Evolutionary conservation across 2,888 invertebrate species (phyloP), one percentile per base, ranked within the genome.

Genomic region (Geotrupes spiniger): DNA sequence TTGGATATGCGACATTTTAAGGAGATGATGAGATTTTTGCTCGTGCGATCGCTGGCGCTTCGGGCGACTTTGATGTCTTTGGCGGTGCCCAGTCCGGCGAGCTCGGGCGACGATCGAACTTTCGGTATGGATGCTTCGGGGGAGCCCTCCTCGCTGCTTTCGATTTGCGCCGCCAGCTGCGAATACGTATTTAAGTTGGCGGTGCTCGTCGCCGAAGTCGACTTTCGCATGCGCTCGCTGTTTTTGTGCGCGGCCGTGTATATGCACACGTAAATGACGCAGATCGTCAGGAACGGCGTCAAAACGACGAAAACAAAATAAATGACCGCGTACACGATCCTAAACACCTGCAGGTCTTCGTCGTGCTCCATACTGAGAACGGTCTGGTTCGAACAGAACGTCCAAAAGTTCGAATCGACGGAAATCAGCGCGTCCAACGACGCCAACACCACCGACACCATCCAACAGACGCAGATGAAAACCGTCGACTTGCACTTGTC

Each of bases 1-100:
- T 91, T 90, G 53, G 91, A 89, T 54, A 92, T 86, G 42, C 89
- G 80, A 69, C 88, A 85, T 47, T 87, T 81, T 56, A 91, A 74
- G 42, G 85, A 85, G 51, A 84, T 85, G 63, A 90, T 87, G 66
- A 83, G 81, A 52, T 82, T 83, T 21, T 36, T 48, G 43, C 54
- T 42, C 12, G 46, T 47, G n/a, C 53, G 38, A 11, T 51, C 48
- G 45, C 43, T 39, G n/a, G 12, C 36, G 25, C 42, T 38, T 14
- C 43, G 9, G 16, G 29, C 31, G n/a, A 31, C 6, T 9, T 42
- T 38, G n/a, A 38, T 38, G 4, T 38, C 38, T n/a, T 37, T n/a
- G 10, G 43, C 25, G 5, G 38, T 12, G 5, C 28, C 42, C 9
- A 48, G 15, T 15, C 43, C 42, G 14, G 42, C 38, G 14, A 48